phyloP scores from a whole-genome alignment of 2,888 invertebrate species.

The Acrobasis suavella region DNA sequence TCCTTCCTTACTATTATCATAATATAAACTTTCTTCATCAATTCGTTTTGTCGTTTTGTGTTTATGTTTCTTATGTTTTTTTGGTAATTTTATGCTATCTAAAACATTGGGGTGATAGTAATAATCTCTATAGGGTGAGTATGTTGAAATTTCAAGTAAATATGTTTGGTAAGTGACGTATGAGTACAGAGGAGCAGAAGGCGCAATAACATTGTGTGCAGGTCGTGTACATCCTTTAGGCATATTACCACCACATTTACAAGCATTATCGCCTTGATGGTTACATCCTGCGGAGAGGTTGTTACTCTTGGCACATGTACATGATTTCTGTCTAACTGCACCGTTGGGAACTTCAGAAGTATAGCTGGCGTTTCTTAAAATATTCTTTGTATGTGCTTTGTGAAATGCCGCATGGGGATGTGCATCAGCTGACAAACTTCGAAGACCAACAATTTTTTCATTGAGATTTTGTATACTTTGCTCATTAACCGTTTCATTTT shows the following conservation, averaged over 20 bases:
- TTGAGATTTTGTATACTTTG: slow-evolving; percentile 31
- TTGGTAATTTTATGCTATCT: slow-evolving; percentile 40
- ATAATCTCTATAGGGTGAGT: slow-evolving; percentile 31
- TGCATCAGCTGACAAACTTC: slow-evolving; percentile 49
- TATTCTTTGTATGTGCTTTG: neutral
- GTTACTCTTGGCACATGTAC: slow-evolving; percentile 43
- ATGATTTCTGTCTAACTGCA: slow-evolving; percentile 31
- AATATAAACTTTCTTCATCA: slow-evolving; percentile 40
- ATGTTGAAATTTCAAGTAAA: slow-evolving; percentile 38
- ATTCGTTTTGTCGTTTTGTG: slow-evolving; percentile 37
- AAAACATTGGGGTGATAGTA: slow-evolving; percentile 44
- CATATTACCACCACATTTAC: neutral
- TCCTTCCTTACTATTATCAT: slow-evolving; percentile 38
- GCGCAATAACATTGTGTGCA: slow-evolving; percentile 29
- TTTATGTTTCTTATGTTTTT: slow-evolving; percentile 38
- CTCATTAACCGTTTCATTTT: slow-evolving; percentile 17
- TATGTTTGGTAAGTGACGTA: slow-evolving; percentile 49
- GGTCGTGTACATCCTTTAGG: slow-evolving; percentile 34
- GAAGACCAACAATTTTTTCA: slow-evolving; percentile 55
- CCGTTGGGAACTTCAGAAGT: neutral
- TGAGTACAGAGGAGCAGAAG: slow-evolving; percentile 38
- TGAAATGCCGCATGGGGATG: neutral
- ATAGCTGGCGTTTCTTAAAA: neutral
- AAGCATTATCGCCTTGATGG: slow-evolving; percentile 32
- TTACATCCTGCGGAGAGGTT: slow-evolving; percentile 37